phyloP scores from a whole-genome alignment of 2,797 vertebrate genomes.

The Odontamblyopus rebecca region DNA sequence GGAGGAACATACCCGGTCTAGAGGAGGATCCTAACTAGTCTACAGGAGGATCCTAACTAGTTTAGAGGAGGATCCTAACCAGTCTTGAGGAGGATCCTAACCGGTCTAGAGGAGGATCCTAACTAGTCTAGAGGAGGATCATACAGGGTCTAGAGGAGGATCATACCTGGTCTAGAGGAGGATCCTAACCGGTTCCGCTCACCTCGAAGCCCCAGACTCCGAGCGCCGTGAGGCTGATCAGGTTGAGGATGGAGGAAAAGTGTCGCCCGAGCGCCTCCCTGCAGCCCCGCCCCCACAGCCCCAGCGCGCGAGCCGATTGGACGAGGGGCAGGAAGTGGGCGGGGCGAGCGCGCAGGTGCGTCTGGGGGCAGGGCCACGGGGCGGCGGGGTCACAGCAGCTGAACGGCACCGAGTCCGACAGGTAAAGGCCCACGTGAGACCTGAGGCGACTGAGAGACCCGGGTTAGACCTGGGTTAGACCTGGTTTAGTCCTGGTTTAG shows the following conservation, averaged over 20 bases:
- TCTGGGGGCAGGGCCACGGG: conserved; percentile 87
- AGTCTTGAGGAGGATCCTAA: too few species aligned
- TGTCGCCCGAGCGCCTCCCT: conserved; percentile 82
- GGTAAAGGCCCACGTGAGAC: conserved; percentile 83
- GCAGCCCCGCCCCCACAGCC: conserved; percentile 86
- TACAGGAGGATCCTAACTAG: too few species aligned
- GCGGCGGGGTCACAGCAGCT: conserved; percentile 89
- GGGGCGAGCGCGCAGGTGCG: conserved; percentile 78
- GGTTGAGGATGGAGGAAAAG: conserved; percentile 82
- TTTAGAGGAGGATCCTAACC: too few species aligned
- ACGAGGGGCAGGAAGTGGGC: conserved; percentile 78
- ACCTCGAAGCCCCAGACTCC: conserved; percentile 90
- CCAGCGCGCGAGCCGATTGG: conserved; percentile 72
- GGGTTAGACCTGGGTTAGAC: background rate
- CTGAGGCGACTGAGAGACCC: conserved; percentile 74
- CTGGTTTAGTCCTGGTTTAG: too few species aligned
- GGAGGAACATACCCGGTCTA: too few species aligned
- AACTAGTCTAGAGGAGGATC: too few species aligned
- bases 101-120: too few species aligned
- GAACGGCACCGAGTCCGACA: conserved; percentile 86
- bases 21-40: too few species aligned
- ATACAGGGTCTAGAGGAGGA: too few species aligned
- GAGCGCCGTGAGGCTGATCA: conserved; percentile 79
- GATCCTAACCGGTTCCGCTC: too few species aligned
- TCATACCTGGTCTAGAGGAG: too few species aligned